Percentiles rank a stretch among this genome's conserved stretches.
These are phyloP conservation scores for Eidolon helvum DNA, from an alignment of 2,113 vertebrate genomes.

Conservation along the genomic window DNA sequence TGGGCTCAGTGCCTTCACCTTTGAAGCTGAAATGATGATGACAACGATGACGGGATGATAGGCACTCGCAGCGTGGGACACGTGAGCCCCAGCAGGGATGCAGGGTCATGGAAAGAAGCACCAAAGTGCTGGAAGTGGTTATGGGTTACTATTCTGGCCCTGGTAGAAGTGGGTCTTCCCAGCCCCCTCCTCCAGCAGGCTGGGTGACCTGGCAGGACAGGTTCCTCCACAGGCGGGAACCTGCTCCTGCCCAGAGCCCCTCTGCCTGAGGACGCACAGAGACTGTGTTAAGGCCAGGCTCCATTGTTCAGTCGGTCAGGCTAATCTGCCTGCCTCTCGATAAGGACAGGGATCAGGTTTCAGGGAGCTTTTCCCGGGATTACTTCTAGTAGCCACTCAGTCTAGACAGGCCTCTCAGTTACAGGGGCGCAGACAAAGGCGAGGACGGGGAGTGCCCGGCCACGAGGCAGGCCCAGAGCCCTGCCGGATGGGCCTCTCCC, in stretches of 20 bases:
- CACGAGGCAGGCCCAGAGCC: not conserved
- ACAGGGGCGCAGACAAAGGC: constrained; percentile 91
- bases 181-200: not conserved
- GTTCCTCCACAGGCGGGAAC: constrained; percentile 61
- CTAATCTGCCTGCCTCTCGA: constrained; percentile 86
- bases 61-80: fast-evolving
- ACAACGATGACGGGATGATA: fast-evolving
- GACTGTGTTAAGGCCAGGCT: constrained; percentile 81
- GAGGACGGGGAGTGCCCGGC: constrained; percentile 82
- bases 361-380: constrained; percentile 97
- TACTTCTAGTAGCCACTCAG: constrained; percentile 94
- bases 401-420: constrained; percentile 97
- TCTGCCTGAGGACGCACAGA: constrained; percentile 67
- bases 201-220: constrained; percentile 68
- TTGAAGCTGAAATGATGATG: not conserved
- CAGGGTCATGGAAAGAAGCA: not conserved
- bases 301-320: constrained; percentile 87
- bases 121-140: fast-evolving
- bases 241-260: constrained; percentile 51
- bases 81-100: not conserved
- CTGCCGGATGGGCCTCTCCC: not conserved
- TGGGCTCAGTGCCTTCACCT: not conserved
- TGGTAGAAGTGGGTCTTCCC: not conserved
- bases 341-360: constrained; percentile 90
- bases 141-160: fast-evolving